These are phyloP conservation scores for Hyposoter dolosus DNA, from an alignment of 2,888 invertebrate species.

Conservation along the genomic window DNA sequence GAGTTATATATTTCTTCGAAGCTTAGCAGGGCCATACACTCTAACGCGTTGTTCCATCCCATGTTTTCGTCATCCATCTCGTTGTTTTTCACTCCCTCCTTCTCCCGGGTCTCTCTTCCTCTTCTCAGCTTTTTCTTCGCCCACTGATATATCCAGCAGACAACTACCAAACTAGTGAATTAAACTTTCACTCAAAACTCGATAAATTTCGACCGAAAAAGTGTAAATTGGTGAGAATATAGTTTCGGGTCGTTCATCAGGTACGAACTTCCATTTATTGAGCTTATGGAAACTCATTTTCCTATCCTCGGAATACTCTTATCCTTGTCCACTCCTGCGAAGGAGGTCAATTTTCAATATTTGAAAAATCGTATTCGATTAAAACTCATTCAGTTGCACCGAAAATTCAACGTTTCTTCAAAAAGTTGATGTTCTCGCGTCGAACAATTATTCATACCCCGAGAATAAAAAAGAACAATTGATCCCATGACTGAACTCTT, in stretches of 20 bases:
- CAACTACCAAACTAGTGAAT: background rate
- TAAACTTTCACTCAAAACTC: background rate
- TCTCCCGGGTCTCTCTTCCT: background rate
- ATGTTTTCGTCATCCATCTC: background rate
- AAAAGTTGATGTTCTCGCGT: too few species aligned
- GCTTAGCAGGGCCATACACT: background rate
- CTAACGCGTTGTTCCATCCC: background rate
- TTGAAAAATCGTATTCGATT: background rate
- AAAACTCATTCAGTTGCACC: background rate
- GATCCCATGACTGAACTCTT: background rate
- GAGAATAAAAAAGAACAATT: background rate
- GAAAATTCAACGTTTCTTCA: too few species aligned
- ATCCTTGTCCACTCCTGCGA: background rate
- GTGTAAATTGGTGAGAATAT: background rate
- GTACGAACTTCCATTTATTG: background rate
- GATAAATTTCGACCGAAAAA: background rate
- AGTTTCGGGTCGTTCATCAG: background rate
- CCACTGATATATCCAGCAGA: background rate
- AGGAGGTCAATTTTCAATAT: background rate
- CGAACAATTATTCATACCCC: background rate
- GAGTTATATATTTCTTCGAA: conserved; percentile 7
- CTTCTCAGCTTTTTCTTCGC: background rate
- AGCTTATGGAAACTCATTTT: background rate
- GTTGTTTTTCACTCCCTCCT: background rate
- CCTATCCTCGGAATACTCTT: background rate